These are phyloP conservation scores for Mactra quadrangularis DNA, from an alignment of 1,140 invertebrate genomes.

Conservation along the genomic window DNA sequence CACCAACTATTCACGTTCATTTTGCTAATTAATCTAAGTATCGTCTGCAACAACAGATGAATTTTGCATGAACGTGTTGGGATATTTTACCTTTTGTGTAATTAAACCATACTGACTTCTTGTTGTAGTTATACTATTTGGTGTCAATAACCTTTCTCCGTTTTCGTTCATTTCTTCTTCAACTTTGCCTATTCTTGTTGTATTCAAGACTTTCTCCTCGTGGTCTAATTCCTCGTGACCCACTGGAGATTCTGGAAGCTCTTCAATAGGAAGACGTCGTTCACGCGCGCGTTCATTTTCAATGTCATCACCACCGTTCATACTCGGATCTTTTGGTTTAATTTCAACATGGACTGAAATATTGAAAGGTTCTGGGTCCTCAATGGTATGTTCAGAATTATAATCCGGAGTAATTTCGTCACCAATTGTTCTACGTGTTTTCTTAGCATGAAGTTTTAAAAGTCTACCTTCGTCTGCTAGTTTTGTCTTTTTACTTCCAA, in stretches of 20 bases:
- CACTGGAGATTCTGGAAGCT: conserved; percentile 1
- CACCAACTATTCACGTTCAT: no score
- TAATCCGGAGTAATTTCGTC: not conserved
- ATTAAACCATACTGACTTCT: conserved; percentile 40
- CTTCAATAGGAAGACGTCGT: conserved; percentile 7
- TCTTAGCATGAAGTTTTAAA: not conserved
- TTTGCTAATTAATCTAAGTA: no score
- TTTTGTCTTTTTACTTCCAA: conserved; percentile 5
- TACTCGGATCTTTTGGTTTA: conserved; percentile 42
- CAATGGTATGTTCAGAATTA: conserved; percentile 14
- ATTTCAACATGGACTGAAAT: conserved; percentile 57
- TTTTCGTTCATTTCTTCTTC: not conserved
- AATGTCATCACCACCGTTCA: conserved; percentile 42
- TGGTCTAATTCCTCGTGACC: not conserved
- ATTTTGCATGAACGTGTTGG: conserved; percentile 17
- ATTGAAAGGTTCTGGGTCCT: conserved; percentile 53
- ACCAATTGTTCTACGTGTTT: not conserved
- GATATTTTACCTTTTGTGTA: conserved; percentile 43
- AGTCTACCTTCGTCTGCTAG: not conserved
- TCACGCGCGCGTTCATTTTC: conserved; percentile 36
- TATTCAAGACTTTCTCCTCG: conserved; percentile 10
- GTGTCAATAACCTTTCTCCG: conserved; percentile 15
- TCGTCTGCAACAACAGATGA: conserved; percentile 13
- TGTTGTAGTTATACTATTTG: conserved; percentile 5
- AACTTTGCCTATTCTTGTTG: not conserved